A percentile compares a stretch with the other conserved stretches of the same genome.
Conservation (phyloP, 2,113 vertebrate species). For the Lates calcarifer region DNA sequence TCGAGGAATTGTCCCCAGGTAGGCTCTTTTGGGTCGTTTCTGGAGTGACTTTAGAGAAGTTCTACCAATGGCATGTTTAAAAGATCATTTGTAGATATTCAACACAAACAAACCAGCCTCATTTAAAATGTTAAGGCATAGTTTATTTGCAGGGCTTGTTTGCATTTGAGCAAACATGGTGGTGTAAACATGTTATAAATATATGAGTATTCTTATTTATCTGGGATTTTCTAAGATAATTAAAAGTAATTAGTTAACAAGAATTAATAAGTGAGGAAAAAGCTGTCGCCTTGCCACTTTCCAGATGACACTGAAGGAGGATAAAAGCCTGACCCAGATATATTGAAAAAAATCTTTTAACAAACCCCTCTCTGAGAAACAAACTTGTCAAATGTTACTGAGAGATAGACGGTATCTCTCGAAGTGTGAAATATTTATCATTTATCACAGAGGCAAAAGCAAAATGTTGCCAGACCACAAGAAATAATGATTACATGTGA, state of each 20-base stretch:
- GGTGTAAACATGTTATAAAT: constrained; percentile 79
- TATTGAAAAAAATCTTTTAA: constrained; percentile 21
- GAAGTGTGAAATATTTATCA: constrained; percentile 18
- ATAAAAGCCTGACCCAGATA: constrained; percentile 62
- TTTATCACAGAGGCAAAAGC: not conserved
- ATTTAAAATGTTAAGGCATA: constrained; percentile 76
- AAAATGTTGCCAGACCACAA: not conserved
- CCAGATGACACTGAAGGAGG: constrained; percentile 56
- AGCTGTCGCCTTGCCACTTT: constrained; percentile 64
- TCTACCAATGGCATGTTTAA: constrained; percentile 78
- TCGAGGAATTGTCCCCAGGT: constrained; percentile 78
- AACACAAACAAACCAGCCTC: constrained; percentile 78
- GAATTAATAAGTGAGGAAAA: constrained; percentile 75
- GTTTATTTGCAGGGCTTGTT: constrained; percentile 75
- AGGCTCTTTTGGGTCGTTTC: constrained; percentile 63
- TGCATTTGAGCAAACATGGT: constrained; percentile 74
- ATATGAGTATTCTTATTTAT: constrained; percentile 76
- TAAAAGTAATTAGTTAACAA: constrained; percentile 79
- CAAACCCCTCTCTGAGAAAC: constrained; percentile 11
- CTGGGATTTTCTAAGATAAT: constrained; percentile 69
- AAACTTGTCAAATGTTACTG: constrained; percentile 27
- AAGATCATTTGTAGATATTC: constrained; percentile 82
- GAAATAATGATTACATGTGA: constrained; percentile 8
- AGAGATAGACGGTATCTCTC: constrained; percentile 7
- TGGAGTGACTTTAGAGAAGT: constrained; percentile 78